Evolutionary conservation across 2,113 vertebrate species (phyloP).

Genomic region (Macrotis lagotis): DNA sequence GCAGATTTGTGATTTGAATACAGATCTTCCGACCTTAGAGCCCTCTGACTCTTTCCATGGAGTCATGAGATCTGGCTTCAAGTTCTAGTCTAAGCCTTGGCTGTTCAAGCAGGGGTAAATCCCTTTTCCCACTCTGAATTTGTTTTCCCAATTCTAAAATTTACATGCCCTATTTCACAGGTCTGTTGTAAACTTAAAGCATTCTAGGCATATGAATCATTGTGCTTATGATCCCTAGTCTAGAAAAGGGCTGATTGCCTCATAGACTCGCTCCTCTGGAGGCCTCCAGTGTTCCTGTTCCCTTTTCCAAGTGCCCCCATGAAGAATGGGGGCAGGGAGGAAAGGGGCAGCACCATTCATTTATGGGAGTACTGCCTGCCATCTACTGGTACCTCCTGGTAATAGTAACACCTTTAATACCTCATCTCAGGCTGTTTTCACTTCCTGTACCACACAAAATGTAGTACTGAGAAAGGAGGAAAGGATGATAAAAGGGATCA

Average conservation of each 20-base stretch:
- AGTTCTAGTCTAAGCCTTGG: not conserved
- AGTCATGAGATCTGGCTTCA: not conserved
- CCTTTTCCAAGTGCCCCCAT: not conserved
- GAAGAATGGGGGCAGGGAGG: not conserved
- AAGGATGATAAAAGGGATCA: not conserved
- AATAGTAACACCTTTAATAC: not conserved
- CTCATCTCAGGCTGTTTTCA: not conserved
- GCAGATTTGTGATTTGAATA: not conserved
- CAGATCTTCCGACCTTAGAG: not conserved
- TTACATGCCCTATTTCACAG: not conserved
- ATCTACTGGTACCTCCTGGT: conserved; percentile 59
- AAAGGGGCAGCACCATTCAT: not conserved
- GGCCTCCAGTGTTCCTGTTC: not conserved
- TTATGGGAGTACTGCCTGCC: conserved; percentile 45
- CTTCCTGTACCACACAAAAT: not conserved
- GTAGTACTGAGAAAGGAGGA: not conserved
- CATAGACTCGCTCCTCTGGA: not conserved
- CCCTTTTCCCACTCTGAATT: not conserved
- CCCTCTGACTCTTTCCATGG: not conserved
- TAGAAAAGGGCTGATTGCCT: not conserved
- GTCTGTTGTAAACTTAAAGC: not conserved
- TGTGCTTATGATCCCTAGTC: not conserved
- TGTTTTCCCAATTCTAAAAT: not conserved
- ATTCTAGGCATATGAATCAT: not conserved
- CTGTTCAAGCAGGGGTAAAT: not conserved